Conservation (phyloP, 2,797 vertebrate genomes). For the Lithobates pipiens region DNA sequence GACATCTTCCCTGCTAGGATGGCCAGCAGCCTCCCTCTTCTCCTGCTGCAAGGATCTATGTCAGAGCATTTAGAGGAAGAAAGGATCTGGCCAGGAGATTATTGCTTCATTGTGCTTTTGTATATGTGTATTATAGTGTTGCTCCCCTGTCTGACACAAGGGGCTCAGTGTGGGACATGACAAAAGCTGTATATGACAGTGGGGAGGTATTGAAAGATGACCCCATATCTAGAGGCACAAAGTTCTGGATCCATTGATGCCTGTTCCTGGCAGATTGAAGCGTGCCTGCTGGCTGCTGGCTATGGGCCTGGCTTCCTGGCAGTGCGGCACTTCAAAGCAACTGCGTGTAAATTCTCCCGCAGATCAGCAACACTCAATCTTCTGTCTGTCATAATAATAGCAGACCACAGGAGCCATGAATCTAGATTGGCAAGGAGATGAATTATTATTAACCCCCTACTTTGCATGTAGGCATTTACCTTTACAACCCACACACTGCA, state of each 20-base stretch:
- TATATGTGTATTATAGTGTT: constrained; percentile 79
- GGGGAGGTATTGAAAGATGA: constrained; percentile 87
- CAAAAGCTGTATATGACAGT: constrained; percentile 86
- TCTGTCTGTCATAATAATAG: constrained; percentile 73
- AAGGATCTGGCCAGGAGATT: constrained; percentile 91
- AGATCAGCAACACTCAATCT: constrained; percentile 77
- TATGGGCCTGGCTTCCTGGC: constrained; percentile 76
- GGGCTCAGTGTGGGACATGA: constrained; percentile 83
- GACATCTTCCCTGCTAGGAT: constrained; percentile 1
- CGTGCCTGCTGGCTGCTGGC: constrained; percentile 84
- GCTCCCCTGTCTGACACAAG: constrained; percentile 77
- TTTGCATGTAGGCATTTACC: background rate
- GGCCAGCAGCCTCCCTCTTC: constrained; percentile 70
- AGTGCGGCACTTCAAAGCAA: constrained; percentile 76
- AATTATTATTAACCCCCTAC: constrained; percentile 6
- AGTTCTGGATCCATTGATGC: constrained; percentile 84
- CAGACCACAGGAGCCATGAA: constrained; percentile 74
- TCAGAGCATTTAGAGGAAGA: constrained; percentile 85
- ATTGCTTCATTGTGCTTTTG: constrained; percentile 95
- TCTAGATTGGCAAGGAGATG: constrained; percentile 16
- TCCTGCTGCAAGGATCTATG: constrained; percentile 90
- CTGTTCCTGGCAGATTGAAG: constrained; percentile 76
- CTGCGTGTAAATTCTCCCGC: constrained; percentile 76
- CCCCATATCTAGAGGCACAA: constrained; percentile 81
- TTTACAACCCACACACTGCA: background rate